Percentiles rank a stretch among this genome's conserved stretches.
Conservation (phyloP, 2,797 vertebrate species). For the Gobionotothen gibberifrons region DNA sequence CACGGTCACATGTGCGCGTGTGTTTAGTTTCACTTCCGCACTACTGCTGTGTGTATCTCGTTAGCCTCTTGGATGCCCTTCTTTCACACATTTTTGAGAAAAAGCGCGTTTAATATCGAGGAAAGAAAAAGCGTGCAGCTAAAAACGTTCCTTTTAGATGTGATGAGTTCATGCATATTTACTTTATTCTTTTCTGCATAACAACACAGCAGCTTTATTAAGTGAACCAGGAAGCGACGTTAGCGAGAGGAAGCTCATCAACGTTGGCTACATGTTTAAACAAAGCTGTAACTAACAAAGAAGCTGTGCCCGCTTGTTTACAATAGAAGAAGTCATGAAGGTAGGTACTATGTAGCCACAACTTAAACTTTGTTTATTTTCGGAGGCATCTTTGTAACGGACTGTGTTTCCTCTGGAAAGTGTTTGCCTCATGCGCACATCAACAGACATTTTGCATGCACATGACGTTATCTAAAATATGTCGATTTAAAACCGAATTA, state of each 20-base stretch:
- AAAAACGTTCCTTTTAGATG: not conserved
- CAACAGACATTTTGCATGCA: slow-evolving; percentile 33
- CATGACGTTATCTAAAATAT: not conserved
- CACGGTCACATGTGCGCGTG: slow-evolving; percentile 72
- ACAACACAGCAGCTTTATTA: slow-evolving; percentile 1
- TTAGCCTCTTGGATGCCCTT: slow-evolving; percentile 44
- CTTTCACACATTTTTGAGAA: not conserved
- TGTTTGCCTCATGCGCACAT: slow-evolving; percentile 27
- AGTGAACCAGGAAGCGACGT: slow-evolving; percentile 69
- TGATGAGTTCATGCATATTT: accelerated
- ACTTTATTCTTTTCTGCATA: not conserved
- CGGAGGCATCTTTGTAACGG: not conserved
- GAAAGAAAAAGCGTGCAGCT: not conserved
- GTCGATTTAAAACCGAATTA: not conserved
- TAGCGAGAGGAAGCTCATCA: slow-evolving; percentile 51
- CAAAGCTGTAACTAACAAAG: slow-evolving; percentile 13
- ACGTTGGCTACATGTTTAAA: slow-evolving; percentile 24
- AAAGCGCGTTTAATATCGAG: slow-evolving; percentile 5
- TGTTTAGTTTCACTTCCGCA: slow-evolving; percentile 86
- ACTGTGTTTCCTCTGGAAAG: not conserved
- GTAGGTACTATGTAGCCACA: slow-evolving; percentile 44
- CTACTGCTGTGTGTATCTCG: slow-evolving; percentile 43
- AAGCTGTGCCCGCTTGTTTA: not conserved
- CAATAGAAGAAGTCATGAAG: slow-evolving; percentile 58
- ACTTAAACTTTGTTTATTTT: not conserved